These are phyloP conservation scores for Chaetophractus vellerosus DNA, from an alignment of 2,797 vertebrate genomes.

Conservation along the genomic window DNA sequence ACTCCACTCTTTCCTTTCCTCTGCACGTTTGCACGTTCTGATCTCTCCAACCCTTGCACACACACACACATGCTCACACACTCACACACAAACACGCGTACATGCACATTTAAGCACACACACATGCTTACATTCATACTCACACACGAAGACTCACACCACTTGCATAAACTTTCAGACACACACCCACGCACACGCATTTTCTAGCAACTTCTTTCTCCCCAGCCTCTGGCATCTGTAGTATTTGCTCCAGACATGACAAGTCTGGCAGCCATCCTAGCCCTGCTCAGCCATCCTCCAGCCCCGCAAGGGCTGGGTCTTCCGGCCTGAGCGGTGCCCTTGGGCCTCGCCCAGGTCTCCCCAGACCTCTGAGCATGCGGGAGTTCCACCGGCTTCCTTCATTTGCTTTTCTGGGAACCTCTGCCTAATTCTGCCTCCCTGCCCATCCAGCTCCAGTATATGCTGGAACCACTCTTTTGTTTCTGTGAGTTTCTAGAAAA, in stretches of 20 bases:
- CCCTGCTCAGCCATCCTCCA: not conserved
- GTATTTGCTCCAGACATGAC: not conserved
- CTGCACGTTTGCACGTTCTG: not conserved
- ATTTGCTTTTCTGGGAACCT: not conserved
- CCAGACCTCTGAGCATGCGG: not conserved
- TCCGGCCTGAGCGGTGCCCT: not conserved
- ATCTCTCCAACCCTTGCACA: not conserved
- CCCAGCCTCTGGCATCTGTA: no score
- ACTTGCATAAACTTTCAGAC: not conserved
- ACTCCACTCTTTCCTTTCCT: not conserved
- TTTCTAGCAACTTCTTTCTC: not conserved
- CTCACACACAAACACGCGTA: no score
- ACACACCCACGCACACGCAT: no score
- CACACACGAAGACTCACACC: not conserved
- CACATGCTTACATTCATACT: no score
- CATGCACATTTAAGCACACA: no score
- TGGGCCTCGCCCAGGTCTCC: not conserved
- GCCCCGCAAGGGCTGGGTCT: not conserved
- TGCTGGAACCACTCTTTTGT: not conserved
- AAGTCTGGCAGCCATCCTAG: not conserved
- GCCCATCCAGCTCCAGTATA: no score
- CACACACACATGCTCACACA: no score
- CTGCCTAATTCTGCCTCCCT: not conserved
- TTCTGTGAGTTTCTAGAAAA: not conserved
- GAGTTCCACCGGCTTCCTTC: accelerated